Evolutionary conservation across 2,113 vertebrate species (phyloP).

Genomic region (Crocuta crocuta): DNA sequence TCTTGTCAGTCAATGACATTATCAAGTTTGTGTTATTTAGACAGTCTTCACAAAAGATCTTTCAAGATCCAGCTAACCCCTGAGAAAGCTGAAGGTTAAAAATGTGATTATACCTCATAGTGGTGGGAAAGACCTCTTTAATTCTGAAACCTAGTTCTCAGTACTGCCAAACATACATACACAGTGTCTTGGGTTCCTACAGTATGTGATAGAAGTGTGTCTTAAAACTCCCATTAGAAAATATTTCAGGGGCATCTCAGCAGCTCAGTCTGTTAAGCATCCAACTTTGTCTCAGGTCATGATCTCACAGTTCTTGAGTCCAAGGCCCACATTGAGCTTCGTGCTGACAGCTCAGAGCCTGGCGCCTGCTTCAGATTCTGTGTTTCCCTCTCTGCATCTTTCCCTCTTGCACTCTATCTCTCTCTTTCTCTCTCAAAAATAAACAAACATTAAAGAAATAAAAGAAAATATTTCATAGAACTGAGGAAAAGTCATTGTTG

Average conservation of each 20-base stretch:
- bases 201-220: neutral
- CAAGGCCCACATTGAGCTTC: neutral
- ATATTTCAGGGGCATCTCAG: neutral
- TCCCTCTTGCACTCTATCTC: neutral
- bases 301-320: neutral
- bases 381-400: neutral
- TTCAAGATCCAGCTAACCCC: neutral
- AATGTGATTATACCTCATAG: neutral
- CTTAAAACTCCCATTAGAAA: conserved; percentile 7
- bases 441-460: neutral
- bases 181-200: neutral
- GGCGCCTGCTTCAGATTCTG: no score
- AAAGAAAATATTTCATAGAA: neutral
- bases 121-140: neutral
- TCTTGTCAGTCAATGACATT: neutral
- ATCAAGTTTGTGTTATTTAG: neutral
- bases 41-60: neutral
- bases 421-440: neutral
- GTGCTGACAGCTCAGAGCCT: no score
- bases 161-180: neutral
- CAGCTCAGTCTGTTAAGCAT: neutral
- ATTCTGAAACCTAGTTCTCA: conserved; percentile 21
- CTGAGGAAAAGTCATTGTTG: neutral
- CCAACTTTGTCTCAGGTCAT: neutral
- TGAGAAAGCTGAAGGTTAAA: conserved; percentile 11